phyloP scores from a whole-genome alignment of 2,888 invertebrate genomes.

The Pardosa pseudoannulata region DNA sequence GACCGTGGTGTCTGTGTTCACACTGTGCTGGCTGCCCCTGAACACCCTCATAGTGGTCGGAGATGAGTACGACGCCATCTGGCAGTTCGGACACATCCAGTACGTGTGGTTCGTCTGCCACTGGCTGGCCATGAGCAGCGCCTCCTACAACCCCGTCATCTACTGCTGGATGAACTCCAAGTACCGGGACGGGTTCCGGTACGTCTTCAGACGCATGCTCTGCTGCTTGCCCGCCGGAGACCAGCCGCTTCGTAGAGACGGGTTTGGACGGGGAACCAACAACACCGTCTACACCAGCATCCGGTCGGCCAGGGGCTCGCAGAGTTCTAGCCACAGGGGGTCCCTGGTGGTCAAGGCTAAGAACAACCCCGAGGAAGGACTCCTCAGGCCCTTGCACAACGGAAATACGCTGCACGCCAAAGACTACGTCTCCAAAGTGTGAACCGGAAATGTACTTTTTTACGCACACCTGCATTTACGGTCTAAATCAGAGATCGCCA shows the following conservation, averaged over 20 bases:
- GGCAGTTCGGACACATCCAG: constrained; percentile 68
- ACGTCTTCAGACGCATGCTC: constrained; percentile 29
- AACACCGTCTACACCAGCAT: constrained; percentile 63
- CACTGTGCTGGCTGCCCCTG: constrained; percentile 81
- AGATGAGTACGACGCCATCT: constrained; percentile 66
- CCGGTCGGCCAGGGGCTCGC: constrained; percentile 38
- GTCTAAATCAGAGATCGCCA: no score
- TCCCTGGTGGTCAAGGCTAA: constrained; percentile 22
- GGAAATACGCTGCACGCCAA: background rate
- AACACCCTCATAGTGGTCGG: constrained; percentile 75
- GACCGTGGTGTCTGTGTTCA: constrained; percentile 80
- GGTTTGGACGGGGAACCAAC: constrained; percentile 74
- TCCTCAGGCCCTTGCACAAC: background rate
- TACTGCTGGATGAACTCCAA: constrained; percentile 92
- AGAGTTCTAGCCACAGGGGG: constrained; percentile 33
- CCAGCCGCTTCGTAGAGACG: constrained; percentile 81
- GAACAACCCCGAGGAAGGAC: constrained; percentile 39
- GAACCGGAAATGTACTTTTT: background rate
- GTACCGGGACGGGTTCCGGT: constrained; percentile 81
- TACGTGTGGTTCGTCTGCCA: constrained; percentile 74
- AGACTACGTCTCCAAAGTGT: background rate
- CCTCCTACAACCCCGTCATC: constrained; percentile 91
- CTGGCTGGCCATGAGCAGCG: constrained; percentile 79
- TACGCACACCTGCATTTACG: background rate
- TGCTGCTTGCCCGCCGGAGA: background rate